phyloP scores from a whole-genome alignment of 2,797 vertebrate genomes.

The Florisuga fusca region DNA sequence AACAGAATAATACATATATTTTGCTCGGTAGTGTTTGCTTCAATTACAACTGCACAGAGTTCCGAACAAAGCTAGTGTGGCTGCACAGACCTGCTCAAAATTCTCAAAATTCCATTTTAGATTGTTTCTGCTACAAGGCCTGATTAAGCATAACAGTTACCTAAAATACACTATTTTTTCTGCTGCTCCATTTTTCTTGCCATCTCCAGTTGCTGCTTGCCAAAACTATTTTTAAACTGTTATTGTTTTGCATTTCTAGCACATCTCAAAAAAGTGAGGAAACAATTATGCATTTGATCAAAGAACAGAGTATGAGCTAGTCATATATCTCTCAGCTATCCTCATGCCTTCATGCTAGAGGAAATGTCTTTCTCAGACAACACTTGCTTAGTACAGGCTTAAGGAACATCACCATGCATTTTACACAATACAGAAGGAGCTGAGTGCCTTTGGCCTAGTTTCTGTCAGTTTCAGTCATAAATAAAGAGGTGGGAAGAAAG shows the following conservation, averaged over 20 bases:
- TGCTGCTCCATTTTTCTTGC: conserved; percentile 1
- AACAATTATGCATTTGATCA: neutral
- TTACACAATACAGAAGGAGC: neutral
- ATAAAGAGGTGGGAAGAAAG: neutral
- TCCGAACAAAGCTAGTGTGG: conserved; percentile 53
- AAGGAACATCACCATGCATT: neutral
- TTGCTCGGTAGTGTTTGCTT: conserved; percentile 54
- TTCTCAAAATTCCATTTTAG: conserved; percentile 25
- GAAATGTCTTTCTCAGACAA: neutral
- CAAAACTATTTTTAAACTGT: neutral
- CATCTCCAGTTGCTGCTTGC: neutral
- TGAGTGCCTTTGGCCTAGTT: neutral
- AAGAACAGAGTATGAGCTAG: conserved; percentile 3
- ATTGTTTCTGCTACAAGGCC: neutral
- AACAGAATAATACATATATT: conserved; percentile 55
- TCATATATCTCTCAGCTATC: neutral
- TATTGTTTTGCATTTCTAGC: conserved; percentile 15
- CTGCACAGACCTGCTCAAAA: conserved; percentile 63
- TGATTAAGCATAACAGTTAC: neutral
- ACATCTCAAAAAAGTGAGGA: neutral
- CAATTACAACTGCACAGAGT: conserved; percentile 51
- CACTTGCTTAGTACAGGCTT: neutral
- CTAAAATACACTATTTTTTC: conserved; percentile 5
- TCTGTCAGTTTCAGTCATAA: neutral
- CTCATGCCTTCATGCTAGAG: neutral